Percentiles rank a stretch among this genome's conserved stretches.
Conservation (phyloP, 2,888 invertebrate genomes). For the Hirtodrosophila cameraria region DNA sequence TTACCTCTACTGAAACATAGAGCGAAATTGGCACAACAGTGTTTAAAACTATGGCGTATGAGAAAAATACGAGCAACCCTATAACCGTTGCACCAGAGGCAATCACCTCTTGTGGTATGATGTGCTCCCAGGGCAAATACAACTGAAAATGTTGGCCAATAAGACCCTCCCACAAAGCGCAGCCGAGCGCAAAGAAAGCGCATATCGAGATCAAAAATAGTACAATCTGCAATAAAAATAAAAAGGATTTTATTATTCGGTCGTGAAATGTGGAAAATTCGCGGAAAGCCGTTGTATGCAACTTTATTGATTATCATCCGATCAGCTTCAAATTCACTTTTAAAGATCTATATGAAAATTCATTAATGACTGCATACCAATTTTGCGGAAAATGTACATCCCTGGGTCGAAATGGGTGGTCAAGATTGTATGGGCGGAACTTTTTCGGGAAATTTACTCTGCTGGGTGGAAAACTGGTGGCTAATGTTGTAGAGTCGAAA, state of each 20-base stretch:
- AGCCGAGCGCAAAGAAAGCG: conserved; percentile 98
- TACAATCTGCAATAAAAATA: conserved; percentile 92
- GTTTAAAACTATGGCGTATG: conserved; percentile 99
- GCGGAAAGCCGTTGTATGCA: no score
- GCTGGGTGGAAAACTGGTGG: no score
- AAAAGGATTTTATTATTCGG: background rate
- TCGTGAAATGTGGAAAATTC: no score
- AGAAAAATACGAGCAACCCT: conserved; percentile 98
- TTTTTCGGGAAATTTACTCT: no score
- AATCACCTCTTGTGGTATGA: conserved; percentile 92
- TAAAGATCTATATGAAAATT: no score
- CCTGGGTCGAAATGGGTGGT: no score
- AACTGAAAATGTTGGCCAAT: conserved; percentile 95
- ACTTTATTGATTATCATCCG: no score
- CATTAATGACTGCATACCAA: no score
- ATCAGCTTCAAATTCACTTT: no score
- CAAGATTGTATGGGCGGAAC: no score
- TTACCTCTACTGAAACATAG: conserved; percentile 96
- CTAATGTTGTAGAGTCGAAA: no score
- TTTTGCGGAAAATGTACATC: no score
- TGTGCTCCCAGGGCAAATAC: conserved; percentile 97
- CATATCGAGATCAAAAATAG: conserved; percentile 98
- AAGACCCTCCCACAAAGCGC: conserved; percentile 98
- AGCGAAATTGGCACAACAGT: conserved; percentile 99
- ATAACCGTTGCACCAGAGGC: conserved; percentile 95